Evolutionary conservation across 92 coral and sea anemone species (phyloP), one percentile per base, ranked within the genome.

Genomic region (Siderastrea radians): DNA sequence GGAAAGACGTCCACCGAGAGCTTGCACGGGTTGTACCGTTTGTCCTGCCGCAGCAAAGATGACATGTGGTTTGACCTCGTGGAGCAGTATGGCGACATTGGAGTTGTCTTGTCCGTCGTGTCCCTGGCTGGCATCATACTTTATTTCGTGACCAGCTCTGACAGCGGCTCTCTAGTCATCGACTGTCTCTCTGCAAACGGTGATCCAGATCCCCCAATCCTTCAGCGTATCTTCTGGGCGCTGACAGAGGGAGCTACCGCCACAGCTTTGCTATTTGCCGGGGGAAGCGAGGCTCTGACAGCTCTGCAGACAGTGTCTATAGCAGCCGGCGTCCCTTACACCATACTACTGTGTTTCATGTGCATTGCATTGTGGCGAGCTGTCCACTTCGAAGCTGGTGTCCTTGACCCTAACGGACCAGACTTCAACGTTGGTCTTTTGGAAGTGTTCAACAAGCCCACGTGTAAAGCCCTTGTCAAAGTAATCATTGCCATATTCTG

Each of bases 151-250:
- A 95, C 98, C 67, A 95, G 98, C 66, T 92, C 98, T 65, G 98
- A 95, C 90, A 95, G 98, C 49, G 98, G 98, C 14, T 95, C 98
- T 10, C 92, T 95, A 49, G 94, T 95, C 80, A 95, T 95, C 64
- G 98, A 95, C 88, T 94, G 96, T 82, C 93, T 96, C 38, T 87
- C 98, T 45, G 95, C 98, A 87, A 96, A 96, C 85, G 98, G 98
- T 57, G 91, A 95, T 76, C 96, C 96, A 64, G 95, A 95, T 67
- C 98, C 98, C 17, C 98, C 98, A 73, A 71, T 96, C 26, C 80
- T 87, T 58, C 98, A 96, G 81, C 95, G 98, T 17, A 78, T 96
- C 84, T 96, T 96, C 86, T 96, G 98, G 98, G 98, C 98, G 51
- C 74, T 96, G 5, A 96, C 98, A 3, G 99, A 95, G 87, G 98